These are phyloP conservation scores for Sweltsa coloradensis DNA, from an alignment of 1,140 invertebrate genomes.

Conservation along the genomic window DNA sequence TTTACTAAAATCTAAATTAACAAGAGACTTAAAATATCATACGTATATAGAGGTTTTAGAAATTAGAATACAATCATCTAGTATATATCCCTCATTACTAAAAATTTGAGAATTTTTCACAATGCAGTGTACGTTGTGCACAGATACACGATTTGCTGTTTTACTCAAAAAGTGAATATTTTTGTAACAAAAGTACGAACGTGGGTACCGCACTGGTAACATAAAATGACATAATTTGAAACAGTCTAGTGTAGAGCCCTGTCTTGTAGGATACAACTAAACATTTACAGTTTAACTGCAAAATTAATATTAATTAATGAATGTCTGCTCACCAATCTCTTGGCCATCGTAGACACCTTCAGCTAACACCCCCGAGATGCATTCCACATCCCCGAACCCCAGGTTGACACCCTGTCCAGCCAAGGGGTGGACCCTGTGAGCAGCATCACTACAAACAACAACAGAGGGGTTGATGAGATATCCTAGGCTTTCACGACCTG, in stretches of 20 bases:
- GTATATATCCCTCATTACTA: too few relatives aligned
- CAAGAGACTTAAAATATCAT: too few relatives aligned
- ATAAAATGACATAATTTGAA: not conserved
- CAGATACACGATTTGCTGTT: too few relatives aligned
- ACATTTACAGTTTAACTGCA: not conserved
- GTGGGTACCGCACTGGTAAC: not conserved
- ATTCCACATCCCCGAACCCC: constrained; percentile 84
- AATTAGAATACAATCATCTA: too few relatives aligned
- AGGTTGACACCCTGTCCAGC: constrained; percentile 97
- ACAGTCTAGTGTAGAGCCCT: not conserved
- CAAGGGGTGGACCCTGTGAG: constrained; percentile 90
- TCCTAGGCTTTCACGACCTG: too few relatives aligned
- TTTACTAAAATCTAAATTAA: too few relatives aligned
- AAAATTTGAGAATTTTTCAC: too few relatives aligned
- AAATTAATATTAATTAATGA: constrained; percentile 2
- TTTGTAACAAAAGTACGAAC: not conserved
- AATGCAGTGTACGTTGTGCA: too few relatives aligned
- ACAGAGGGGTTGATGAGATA: too few relatives aligned
- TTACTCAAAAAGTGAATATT: not conserved
- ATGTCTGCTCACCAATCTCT: constrained; percentile 44
- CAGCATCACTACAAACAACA: constrained; percentile 76
- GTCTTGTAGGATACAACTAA: not conserved
- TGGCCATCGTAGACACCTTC: constrained; percentile 59
- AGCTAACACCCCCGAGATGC: constrained; percentile 53
- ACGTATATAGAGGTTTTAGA: too few relatives aligned